Evolutionary conservation across 2,797 vertebrate species (phyloP), one percentile per base, ranked within the genome.

Genomic region (Muscicapa comitata): DNA sequence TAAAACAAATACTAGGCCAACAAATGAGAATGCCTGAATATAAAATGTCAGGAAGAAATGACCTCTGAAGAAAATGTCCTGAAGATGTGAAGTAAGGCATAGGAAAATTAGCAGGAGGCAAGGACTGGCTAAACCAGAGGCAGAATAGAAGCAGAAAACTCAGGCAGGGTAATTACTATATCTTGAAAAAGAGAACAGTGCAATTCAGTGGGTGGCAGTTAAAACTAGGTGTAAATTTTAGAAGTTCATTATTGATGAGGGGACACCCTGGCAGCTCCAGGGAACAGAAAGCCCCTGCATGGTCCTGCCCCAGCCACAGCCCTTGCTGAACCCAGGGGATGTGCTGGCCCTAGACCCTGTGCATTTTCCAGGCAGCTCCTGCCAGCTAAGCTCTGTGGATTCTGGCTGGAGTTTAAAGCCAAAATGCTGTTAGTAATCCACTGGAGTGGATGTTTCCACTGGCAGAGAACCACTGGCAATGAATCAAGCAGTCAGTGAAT

Each of bases 401-500:
- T 83, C 92, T 70, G 62, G 38, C 54, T 1, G 6, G 47, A 88
- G 42, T 71, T 94, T 83, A 86, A 92, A 93, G 70, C 72, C 78
- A 42, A 68, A 68, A 10, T 25, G 65, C 75, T 93, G 75, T 42
- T 47, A 88, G 58, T 66, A 38, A 42, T 80, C 47, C 82, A 55
- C 47, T 72, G 48, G 43, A 54, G 31, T 86, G 59, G 53, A 88
- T 88, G 43, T 77, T 96, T 93, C 87, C 76, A 73, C 78, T 91
- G 88, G 86, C 95, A 87, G 68, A 82, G 53, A 71, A 85, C 14
- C 1, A 3, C 48, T 85, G 92, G 86, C 94, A 89, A 68, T 66
- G 87, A 86, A 89, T 78, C 91, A 95, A 77, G 47, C 28, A 88
- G 65, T 55, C 87, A 75, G 50, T 72, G 87, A 77, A 82, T 70